Evolutionary conservation across 2,888 invertebrate species (phyloP).

Genomic region (Willowsia nigromaculata): DNA sequence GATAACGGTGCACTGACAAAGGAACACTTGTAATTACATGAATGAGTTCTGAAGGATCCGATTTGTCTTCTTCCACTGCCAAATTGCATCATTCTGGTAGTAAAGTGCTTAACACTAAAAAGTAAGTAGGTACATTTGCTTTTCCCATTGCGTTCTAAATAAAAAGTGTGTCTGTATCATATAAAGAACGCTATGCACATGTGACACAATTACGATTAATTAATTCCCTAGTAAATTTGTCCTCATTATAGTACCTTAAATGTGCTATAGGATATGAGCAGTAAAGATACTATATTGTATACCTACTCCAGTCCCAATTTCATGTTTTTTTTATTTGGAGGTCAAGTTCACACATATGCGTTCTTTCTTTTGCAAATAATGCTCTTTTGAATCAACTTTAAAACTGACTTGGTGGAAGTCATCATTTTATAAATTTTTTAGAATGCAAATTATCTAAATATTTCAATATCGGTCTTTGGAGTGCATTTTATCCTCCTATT

Average conservation of each 20-base stretch:
- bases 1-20: neutral
- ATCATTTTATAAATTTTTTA: no score
- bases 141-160: neutral
- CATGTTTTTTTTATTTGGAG: conserved; percentile 43
- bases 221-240: conserved; percentile 1
- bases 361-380: no score
- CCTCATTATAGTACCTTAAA: neutral
- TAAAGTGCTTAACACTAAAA: neutral
- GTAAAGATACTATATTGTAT: neutral
- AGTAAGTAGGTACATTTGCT: neutral
- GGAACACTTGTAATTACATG: neutral
- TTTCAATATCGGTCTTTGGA: no score
- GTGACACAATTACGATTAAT: conserved; percentile 16
- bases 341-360: conserved; percentile 69
- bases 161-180: neutral
- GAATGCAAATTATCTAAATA: no score
- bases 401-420: neutral
- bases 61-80: neutral
- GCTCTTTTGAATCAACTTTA: neutral
- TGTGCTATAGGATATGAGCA: neutral
- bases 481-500: no score
- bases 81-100: conserved; percentile 5
- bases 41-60: neutral
- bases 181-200: neutral
- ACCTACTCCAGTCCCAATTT: neutral